These are phyloP conservation scores for Dinocampus coccinellae DNA, from an alignment of 2,888 invertebrate genomes.

Conservation along the genomic window DNA sequence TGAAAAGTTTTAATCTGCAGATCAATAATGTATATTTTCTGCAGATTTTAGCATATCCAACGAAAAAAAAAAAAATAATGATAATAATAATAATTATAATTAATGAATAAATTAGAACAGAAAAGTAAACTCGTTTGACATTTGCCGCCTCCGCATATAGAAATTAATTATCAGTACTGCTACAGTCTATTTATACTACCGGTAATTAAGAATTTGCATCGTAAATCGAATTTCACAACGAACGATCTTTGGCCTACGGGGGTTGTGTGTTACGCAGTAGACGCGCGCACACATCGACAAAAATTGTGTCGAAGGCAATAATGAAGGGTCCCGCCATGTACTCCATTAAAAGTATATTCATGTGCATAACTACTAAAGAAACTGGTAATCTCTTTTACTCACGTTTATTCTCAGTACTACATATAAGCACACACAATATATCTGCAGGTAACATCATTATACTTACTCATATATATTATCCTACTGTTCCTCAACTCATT, in stretches of 20 bases:
- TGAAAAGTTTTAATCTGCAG: neutral
- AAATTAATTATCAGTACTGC: constrained; percentile 34
- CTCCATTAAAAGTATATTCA: constrained; percentile 41
- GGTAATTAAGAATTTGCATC: constrained; percentile 41
- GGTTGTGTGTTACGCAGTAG: neutral
- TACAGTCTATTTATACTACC: constrained; percentile 2
- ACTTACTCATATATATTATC: neutral
- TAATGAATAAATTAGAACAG: no score
- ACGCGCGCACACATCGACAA: constrained; percentile 3
- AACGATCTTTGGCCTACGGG: constrained; percentile 31
- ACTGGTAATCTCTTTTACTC: constrained; percentile 34
- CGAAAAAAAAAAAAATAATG: no score
- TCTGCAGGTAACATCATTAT: neutral
- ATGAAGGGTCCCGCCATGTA: constrained; percentile 25
- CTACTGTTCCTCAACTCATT: neutral
- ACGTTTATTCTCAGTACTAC: constrained; percentile 1
- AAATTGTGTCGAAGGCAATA: constrained; percentile 37
- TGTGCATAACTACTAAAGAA: constrained; percentile 32
- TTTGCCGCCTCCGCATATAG: constrained; percentile 24
- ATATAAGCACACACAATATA: neutral
- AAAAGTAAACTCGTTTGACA: constrained; percentile 14
- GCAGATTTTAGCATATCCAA: neutral
- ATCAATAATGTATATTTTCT: neutral
- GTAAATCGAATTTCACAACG: constrained; percentile 38
- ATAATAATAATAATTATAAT: no score